Base-by-base conservation (phyloP, 2,888 invertebrate species). In the Drosophila longiperda region DNA sequence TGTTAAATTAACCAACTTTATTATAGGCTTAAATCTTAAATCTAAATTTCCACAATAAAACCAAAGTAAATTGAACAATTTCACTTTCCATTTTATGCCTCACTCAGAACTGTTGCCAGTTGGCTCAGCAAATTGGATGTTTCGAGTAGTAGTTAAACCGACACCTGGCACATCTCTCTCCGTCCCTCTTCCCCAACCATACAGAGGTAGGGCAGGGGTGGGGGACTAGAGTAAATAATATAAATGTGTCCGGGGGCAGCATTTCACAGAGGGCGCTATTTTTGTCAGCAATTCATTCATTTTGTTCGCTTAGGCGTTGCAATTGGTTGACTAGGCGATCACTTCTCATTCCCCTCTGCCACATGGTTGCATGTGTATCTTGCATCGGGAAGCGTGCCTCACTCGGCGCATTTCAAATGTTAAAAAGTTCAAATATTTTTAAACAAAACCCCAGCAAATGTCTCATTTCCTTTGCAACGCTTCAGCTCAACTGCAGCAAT, bases 361-460 rank as follows among this genome's bases (percentile, higher is more conserved):
- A 36, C 36, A 36, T 36, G n/a, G 17, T 12, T 40, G 38, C 20
- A 23, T 54, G 34, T 36, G 38, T 57, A 26, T 58, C 49, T 49
- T 12, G 23, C 33, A 26, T 73, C 71, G 77, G 78, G 75, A 87
- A 83, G 82, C 83, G 86, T 82, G 83, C 82, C 65, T 70, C 75
- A 66, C 61, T 58, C 73, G 79, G 66, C 74, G 83, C 84, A 73
- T 83, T 86, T 83, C 65, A 82, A 85, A 87, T 89, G 87, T 83
- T 87, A 89, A 87, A 87, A 87, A 87, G 89, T 87, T 87, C 85
- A 89, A 84, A 89, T 84, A 77, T 82, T 87, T 88, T 80, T 77
- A 58, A 55, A 67, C 49, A 58, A 78, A 73, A 75, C 78, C 74
- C 76, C 61, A 81, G 85, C 87, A 87, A 87, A 87, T 89, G 87